These are phyloP conservation scores for Temnothorax curvispinosus DNA, from an alignment of 1,140 invertebrate genomes.

Conservation along the genomic window DNA sequence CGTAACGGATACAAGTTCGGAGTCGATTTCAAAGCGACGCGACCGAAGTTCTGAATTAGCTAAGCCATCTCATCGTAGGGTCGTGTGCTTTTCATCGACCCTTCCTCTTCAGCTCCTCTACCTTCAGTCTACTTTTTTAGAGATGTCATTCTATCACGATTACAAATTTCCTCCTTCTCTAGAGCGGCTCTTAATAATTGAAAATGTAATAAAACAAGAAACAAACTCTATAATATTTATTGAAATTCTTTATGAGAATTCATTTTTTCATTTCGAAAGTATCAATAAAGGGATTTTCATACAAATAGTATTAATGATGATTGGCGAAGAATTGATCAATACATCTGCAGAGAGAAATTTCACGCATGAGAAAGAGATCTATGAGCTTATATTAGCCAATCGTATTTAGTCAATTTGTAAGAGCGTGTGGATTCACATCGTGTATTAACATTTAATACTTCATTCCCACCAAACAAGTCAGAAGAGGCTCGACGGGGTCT, in stretches of 20 bases:
- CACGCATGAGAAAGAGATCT: background rate
- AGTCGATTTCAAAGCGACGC: conserved; percentile 35
- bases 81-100: conserved; percentile 49
- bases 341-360: background rate
- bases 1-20: conserved; percentile 12
- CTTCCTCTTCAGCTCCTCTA: conserved; percentile 18
- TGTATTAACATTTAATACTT: conserved; percentile 46
- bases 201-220: background rate
- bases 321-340: background rate
- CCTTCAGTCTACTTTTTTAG: background rate
- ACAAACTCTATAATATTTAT: background rate
- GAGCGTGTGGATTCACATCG: background rate
- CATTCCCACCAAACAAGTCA: conserved; percentile 22
- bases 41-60: conserved; percentile 27
- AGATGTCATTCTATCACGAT: conserved; percentile 59
- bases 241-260: background rate
- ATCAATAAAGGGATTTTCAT: background rate
- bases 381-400: background rate
- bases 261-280: background rate
- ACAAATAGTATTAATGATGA: background rate
- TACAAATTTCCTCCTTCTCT: conserved; percentile 13
- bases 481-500: background rate
- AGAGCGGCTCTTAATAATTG: conserved; percentile 7
- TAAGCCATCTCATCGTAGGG: conserved; percentile 24
- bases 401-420: background rate